A percentile compares a stretch with the other conserved stretches of the same genome.
phyloP scores from a whole-genome alignment of 2,113 vertebrate genomes.

The Dromaius novaehollandiae region DNA sequence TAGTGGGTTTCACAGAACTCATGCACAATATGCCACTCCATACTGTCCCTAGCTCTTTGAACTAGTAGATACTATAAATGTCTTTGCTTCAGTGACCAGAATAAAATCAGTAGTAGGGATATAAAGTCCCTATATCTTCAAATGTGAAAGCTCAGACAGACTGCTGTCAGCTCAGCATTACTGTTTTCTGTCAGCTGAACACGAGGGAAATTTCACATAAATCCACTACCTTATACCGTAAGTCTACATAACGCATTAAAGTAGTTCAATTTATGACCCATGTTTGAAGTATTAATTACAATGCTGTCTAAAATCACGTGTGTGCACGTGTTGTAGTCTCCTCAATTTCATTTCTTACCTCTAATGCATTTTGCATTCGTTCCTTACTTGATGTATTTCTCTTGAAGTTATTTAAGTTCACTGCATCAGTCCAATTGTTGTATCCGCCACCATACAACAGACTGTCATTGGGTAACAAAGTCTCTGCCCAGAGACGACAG shows the following conservation, averaged over 20 bases:
- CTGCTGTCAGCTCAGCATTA: not conserved
- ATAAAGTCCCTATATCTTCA: not conserved
- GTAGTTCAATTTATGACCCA: not conserved
- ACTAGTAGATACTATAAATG: not conserved
- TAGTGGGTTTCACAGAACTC: not conserved
- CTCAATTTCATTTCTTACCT: constrained; percentile 78
- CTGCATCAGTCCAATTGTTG: constrained; percentile 73
- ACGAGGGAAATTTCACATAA: not conserved
- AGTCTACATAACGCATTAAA: not conserved
- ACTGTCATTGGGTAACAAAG: constrained; percentile 92
- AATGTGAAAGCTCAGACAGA: not conserved
- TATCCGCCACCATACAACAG: constrained; percentile 83
- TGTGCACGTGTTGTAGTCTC: not conserved
- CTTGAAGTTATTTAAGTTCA: constrained; percentile 77
- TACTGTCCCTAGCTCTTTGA: not conserved
- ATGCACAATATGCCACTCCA: not conserved
- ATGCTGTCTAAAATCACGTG: not conserved
- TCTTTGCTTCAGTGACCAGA: not conserved
- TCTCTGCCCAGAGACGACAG: constrained; percentile 97
- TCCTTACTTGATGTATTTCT: constrained; percentile 84
- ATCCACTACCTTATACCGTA: not conserved
- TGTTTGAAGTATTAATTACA: not conserved
- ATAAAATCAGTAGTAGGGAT: not conserved
- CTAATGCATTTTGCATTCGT: constrained; percentile 76
- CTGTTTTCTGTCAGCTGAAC: not conserved